Evolutionary conservation across 2,113 vertebrate genomes (phyloP).

Genomic region (Potamarius usumacintae): DNA sequence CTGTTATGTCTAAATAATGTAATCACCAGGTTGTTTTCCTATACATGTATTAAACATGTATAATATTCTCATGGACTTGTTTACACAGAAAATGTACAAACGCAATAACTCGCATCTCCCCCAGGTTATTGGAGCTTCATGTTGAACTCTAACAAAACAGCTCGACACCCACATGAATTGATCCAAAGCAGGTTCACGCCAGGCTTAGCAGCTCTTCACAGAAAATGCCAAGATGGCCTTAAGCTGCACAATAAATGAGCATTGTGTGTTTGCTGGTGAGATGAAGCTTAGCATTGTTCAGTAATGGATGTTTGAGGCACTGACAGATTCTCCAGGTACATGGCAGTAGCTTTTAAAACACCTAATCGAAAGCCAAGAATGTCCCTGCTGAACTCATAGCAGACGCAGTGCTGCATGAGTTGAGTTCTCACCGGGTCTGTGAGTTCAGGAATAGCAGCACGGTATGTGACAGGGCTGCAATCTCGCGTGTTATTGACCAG

Average conservation of each 20-base stretch:
- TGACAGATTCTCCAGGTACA: not conserved
- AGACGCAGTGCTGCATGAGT: not conserved
- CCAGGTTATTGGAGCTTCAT: not conserved
- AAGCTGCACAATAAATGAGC: not conserved
- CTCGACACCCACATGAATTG: not conserved
- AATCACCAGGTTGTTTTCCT: not conserved
- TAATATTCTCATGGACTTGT: not conserved
- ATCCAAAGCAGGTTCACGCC: not conserved
- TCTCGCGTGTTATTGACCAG: conserved; percentile 89
- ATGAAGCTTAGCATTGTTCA: not conserved
- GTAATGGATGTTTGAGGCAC: not conserved
- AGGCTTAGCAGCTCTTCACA: not conserved
- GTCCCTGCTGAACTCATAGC: not conserved
- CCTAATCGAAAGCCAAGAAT: not conserved
- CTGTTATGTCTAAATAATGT: not conserved
- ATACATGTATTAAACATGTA: not conserved
- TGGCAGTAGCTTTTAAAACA: not conserved
- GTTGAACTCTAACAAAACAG: not conserved
- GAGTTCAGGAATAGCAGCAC: conserved; percentile 83
- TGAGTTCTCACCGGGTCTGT: conserved; percentile 82
- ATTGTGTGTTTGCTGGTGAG: conserved; percentile 17
- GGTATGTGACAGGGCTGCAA: conserved; percentile 91
- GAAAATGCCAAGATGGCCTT: not conserved
- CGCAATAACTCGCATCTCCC: not conserved
- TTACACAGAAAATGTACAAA: not conserved